Evolutionary conservation across 2,888 invertebrate species (phyloP), one percentile per base, ranked within the genome.

Genomic region (Drosophila phalerata): DNA sequence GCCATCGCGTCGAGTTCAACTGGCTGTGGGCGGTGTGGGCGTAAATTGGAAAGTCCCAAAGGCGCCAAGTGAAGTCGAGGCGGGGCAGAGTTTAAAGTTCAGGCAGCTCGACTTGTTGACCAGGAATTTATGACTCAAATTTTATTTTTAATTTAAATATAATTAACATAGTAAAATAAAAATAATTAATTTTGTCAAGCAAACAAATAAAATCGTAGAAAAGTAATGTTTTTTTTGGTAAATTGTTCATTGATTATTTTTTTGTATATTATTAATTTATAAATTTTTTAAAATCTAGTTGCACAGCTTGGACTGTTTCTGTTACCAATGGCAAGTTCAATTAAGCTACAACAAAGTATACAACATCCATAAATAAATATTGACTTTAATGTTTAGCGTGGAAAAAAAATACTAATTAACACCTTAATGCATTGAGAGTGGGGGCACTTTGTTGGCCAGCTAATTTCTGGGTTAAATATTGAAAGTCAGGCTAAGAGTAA

Each of bases 381-480:
- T 89, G 88, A 79, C 83, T 69, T 87, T 89, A 81, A 85, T 79
- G 74, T 71, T 86, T 85, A 72, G 67, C 84, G 43, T 22, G 11
- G 47, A 22, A 65, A 61, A 79, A 69, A 75, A 71, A 78, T 62
- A 73, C 82, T 77, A 85, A 85, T 85, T 85, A 85, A 85, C 85
- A 85, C 87, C 87, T 85, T 58, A 9, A 40, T 45, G 70, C 86
- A 80, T 74, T 88, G 65, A 73, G 69, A 17, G 45, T 45, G 48
- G 61, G 65, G 60, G 64, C 69, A 61, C 64, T 65, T 61, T 61
- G 68, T 47, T 64, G 30, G 56, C 40, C 58, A 71, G 89, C 85
- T 87, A 85, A 88, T 85, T 85, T 85, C 84, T 85, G 85, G 89
- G 87, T 86, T 88, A 85, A 85, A 81, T 83, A 83, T 81, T 81